These are phyloP conservation scores for Heteractis magnifica DNA, from an alignment of 92 coral and sea anemone species.

Conservation along the genomic window DNA sequence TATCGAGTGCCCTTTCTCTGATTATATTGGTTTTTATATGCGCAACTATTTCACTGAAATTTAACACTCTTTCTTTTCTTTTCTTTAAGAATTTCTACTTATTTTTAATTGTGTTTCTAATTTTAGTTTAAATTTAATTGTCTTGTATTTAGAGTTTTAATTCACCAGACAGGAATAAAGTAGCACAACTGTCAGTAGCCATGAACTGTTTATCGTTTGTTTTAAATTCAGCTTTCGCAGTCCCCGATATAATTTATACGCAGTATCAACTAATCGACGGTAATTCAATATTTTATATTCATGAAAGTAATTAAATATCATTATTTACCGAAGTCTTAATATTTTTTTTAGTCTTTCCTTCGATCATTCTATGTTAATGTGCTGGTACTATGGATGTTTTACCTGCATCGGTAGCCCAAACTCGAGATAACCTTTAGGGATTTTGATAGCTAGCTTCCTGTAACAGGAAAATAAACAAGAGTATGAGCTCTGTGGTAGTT, in stretches of 20 bases:
- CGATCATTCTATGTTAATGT: not conserved
- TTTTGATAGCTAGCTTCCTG: conserved; percentile 15
- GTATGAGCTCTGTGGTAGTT: not conserved
- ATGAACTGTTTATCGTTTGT: not conserved
- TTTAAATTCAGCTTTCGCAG: not conserved
- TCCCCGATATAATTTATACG: not conserved
- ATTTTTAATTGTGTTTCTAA: not conserved
- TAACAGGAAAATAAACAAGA: not conserved
- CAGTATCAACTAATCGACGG: conserved; percentile 3
- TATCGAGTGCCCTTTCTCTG: not conserved
- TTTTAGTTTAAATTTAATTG: not conserved
- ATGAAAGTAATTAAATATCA: not conserved
- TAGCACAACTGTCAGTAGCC: not conserved
- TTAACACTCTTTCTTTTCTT: not conserved
- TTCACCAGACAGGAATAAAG: not conserved
- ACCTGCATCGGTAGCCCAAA: not conserved
- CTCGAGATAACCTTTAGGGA: conserved; percentile 8
- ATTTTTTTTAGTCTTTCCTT: not conserved
- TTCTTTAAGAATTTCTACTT: not conserved
- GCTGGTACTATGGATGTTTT: not conserved
- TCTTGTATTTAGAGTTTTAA: not conserved
- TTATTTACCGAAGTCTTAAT: not conserved
- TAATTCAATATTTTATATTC: conserved; percentile 2
- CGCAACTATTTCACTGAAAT: not conserved
- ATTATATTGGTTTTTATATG: not conserved